Base-by-base conservation (phyloP, 1,140 invertebrate genomes). In the Scylla paramamosain region DNA sequence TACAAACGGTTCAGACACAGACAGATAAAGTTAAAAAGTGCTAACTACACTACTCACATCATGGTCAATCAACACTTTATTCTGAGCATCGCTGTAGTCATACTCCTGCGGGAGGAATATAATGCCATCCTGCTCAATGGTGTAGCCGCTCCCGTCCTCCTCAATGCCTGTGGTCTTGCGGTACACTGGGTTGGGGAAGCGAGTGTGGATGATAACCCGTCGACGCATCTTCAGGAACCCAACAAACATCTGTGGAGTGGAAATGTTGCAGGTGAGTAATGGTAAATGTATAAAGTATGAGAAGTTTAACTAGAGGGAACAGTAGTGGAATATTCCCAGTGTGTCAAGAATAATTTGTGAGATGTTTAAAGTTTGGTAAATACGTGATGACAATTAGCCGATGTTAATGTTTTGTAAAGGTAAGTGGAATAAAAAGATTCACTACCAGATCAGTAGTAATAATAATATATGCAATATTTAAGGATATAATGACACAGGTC, bases 131-230 rank as follows among this genome's bases (percentile, higher is more conserved):
- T 95, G 95, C 6, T 87, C 92, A 12, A 95, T 45, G 32, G 90
- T 82, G 46, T 93, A 95, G n/a, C 95, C 95, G 25, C 95, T 88
- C 31, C 90, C 95, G 3, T 84, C 95, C 90, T 87, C 84, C 67
- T 94, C 93, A 31, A 94, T 67, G n/a, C 88, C 93, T 4, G 93
- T 94, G 10, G 95, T 95, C 83, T 95, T 95, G 45, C 83, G 89
- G 52, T 95, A 95, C 25, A 94, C 93, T 28, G 95, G 95, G 46
- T 95, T 95, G 8, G 89, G 95, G 95, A 95, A 95, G 25, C 95
- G 92, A n/a, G 77, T 94, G 82, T 91, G 92, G 20, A 28, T 52
- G 12, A 95, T 92, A 20, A 82, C 46, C 16, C 77, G 52, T 12
- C 32, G 20, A 0, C 93, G 90, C 67, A 48, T 94, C 48, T 87